Conservation (phyloP, 1,140 invertebrate genomes). For the Pomphorhynchus laevis region DNA sequence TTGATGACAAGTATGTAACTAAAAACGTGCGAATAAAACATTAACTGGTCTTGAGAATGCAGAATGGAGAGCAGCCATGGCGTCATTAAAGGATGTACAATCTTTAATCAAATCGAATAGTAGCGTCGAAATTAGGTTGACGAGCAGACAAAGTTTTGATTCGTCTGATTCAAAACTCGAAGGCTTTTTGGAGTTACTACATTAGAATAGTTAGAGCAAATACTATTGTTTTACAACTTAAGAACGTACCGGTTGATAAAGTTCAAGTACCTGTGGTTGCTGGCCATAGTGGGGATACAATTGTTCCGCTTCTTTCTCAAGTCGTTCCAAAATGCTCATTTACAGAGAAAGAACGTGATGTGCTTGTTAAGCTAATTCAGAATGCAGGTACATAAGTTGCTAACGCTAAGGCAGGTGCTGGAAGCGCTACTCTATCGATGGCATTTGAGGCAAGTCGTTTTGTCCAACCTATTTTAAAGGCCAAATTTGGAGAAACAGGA, state of each 20-base stretch:
- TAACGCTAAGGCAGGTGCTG: slow-evolving; percentile 86
- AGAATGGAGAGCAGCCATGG: no score
- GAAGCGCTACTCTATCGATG: slow-evolving; percentile 95
- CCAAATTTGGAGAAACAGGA: slow-evolving; percentile 45
- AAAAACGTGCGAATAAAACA: no score
- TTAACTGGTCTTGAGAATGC: no score
- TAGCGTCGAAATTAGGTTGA: no score
- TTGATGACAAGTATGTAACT: no score
- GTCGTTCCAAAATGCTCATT: slow-evolving; percentile 35
- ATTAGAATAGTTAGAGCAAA: slow-evolving; percentile 69
- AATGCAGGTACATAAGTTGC: slow-evolving; percentile 96
- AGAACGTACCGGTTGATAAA: slow-evolving; percentile 29
- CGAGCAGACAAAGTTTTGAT: no score
- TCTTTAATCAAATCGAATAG: no score
- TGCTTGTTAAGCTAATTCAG: slow-evolving; percentile 21
- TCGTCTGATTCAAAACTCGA: no score
- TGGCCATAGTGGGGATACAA: slow-evolving; percentile 87
- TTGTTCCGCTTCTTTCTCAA: slow-evolving; percentile 74
- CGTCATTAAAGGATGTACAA: no score
- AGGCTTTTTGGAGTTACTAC: slow-evolving; percentile 80
- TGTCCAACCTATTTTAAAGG: slow-evolving; percentile 34
- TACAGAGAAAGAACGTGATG: slow-evolving; percentile 24
- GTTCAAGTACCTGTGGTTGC: slow-evolving; percentile 71
- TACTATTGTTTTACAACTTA: slow-evolving; percentile 42
- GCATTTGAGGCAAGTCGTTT: slow-evolving; percentile 78